Percentiles rank a stretch among this genome's conserved stretches.
phyloP scores from a whole-genome alignment of 2,888 invertebrate species.

The Galeopsomyia nigrocyanea region DNA sequence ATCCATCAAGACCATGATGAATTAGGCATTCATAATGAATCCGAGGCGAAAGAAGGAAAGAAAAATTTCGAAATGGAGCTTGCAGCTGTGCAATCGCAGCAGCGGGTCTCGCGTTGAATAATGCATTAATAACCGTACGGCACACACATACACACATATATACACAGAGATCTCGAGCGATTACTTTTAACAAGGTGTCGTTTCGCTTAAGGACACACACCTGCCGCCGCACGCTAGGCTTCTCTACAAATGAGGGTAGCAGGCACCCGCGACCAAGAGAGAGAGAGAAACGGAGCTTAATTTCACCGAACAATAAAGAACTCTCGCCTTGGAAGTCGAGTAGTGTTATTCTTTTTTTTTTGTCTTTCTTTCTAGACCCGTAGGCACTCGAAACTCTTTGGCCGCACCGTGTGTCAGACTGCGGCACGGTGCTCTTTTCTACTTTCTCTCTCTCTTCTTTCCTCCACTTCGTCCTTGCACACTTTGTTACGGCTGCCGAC shows the following conservation, averaged over 20 bases:
- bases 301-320: slow-evolving; percentile 26
- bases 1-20: too few relatives aligned
- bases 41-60: background rate
- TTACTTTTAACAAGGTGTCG: slow-evolving; percentile 33
- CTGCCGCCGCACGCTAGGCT: slow-evolving; percentile 8
- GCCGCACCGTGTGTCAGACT: too few relatives aligned
- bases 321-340: background rate
- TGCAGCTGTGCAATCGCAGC: background rate
- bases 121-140: slow-evolving; percentile 15
- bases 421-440: too few relatives aligned
- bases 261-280: background rate
- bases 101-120: slow-evolving; percentile 21
- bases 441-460: background rate
- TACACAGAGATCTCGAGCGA: slow-evolving; percentile 7
- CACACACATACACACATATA: background rate
- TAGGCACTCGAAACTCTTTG: too few relatives aligned
- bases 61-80: background rate
- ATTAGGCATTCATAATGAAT: too few relatives aligned
- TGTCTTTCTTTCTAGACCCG: too few relatives aligned
- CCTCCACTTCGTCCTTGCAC: slow-evolving; percentile 11
- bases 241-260: slow-evolving; percentile 7
- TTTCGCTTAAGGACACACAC: slow-evolving; percentile 2
- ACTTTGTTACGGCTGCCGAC: background rate
- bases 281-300: slow-evolving; percentile 16
- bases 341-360: too few relatives aligned